These are phyloP conservation scores for Sigmodon hispidus DNA, from an alignment of 2,113 vertebrate genomes.

Conservation along the genomic window DNA sequence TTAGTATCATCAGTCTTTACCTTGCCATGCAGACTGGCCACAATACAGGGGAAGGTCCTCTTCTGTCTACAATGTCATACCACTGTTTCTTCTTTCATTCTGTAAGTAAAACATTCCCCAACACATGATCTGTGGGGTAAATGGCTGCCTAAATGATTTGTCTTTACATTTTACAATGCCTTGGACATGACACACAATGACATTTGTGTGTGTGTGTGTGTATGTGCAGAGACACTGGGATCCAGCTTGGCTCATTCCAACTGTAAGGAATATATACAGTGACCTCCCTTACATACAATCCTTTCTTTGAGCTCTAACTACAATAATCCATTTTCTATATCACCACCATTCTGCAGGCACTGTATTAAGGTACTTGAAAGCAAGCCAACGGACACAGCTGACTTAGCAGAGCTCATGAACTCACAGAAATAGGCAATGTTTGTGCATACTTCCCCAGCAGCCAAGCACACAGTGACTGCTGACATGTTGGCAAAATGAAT, in stretches of 20 bases:
- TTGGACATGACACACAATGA: not conserved
- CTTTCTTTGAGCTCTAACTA: not conserved
- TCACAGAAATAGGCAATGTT: not conserved
- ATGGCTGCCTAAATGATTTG: not conserved
- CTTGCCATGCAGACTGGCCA: not conserved
- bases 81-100: not conserved
- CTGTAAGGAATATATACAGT: not conserved
- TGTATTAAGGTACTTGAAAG: not conserved
- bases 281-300: not conserved
- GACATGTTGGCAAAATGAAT: not conserved
- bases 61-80: not conserved
- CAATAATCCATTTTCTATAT: too few species aligned
- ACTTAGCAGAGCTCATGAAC: not conserved
- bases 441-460: not conserved
- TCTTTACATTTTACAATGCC: slow-evolving; percentile 3
- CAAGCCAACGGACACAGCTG: not conserved
- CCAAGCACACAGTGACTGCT: not conserved
- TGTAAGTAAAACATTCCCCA: not conserved
- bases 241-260: not conserved
- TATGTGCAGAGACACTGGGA: not conserved
- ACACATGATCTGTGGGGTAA: not conserved
- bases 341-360: not conserved
- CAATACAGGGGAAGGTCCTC: not conserved
- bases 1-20: not conserved
- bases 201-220: not conserved